phyloP scores from a whole-genome alignment of 2,797 vertebrate species.

The Falco concolor region DNA sequence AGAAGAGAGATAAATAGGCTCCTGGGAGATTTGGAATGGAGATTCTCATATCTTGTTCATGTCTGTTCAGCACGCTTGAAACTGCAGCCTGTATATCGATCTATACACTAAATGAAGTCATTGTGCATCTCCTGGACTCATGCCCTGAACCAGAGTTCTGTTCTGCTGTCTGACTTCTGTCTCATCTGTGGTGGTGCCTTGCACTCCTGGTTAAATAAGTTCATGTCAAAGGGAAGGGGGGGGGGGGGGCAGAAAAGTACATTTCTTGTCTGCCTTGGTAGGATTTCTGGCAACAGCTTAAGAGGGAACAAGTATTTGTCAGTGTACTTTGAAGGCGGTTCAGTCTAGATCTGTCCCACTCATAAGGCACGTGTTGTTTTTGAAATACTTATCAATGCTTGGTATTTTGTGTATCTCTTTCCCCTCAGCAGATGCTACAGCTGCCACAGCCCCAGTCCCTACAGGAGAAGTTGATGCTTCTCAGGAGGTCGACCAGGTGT shows the following conservation, averaged over 20 bases:
- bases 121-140: not conserved
- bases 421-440: not conserved
- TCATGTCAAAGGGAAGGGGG: not conserved
- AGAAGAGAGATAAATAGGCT: conserved; percentile 24
- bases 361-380: not conserved
- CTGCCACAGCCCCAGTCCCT: not conserved
- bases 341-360: not conserved
- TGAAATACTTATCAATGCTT: not conserved
- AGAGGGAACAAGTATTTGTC: not conserved
- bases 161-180: not conserved
- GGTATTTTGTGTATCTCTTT: not conserved
- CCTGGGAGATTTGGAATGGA: conserved; percentile 12
- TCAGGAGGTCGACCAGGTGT: conserved; percentile 42
- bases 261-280: not conserved
- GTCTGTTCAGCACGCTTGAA: conserved; percentile 4
- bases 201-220: not conserved
- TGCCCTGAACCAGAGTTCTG: not conserved
- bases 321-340: not conserved
- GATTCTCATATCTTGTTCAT: not conserved
- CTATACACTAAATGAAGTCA: conserved; percentile 3
- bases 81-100: not conserved
- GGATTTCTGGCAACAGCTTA: not conserved
- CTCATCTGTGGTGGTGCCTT: not conserved
- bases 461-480: not conserved
- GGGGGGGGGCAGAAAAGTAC: not conserved